Evolutionary conservation across 2,888 invertebrate genomes (phyloP).

Genomic region (Anagyrus pseudococci): DNA sequence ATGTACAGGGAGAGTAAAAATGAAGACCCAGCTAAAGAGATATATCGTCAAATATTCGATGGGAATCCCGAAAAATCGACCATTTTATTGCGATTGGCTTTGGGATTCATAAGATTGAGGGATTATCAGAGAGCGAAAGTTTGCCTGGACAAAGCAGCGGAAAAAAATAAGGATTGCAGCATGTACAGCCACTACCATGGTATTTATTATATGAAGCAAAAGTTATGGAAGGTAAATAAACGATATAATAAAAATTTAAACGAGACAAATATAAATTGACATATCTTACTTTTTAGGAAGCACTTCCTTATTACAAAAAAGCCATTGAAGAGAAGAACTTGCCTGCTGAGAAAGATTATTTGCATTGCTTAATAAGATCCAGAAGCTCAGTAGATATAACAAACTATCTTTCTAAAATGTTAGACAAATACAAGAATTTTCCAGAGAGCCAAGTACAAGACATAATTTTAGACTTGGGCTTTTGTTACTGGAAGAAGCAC

Average conservation of each 20-base stretch:
- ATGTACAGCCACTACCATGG: slow-evolving; percentile 14
- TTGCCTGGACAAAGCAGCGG: neutral
- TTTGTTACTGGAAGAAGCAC: slow-evolving; percentile 6
- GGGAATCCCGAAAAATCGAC: neutral
- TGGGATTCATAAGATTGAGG: neutral
- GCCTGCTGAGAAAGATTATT: slow-evolving; percentile 5
- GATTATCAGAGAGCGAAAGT: neutral
- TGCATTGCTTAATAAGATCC: neutral
- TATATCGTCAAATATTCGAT: neutral
- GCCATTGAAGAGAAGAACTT: slow-evolving; percentile 4
- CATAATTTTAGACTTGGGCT: neutral
- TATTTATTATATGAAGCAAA: neutral
- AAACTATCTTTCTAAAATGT: neutral
- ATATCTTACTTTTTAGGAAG: slow-evolving; percentile 11
- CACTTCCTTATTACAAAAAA: neutral
- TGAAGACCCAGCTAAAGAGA: neutral
- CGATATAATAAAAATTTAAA: neutral
- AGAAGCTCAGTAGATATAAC: neutral
- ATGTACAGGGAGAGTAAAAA: neutral
- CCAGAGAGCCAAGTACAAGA: neutral
- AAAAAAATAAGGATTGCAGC: neutral
- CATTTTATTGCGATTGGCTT: slow-evolving; percentile 3
- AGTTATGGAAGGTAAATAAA: slow-evolving; percentile 1
- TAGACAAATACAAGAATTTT: neutral
- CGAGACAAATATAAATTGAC: neutral